A percentile compares a stretch with the other conserved stretches of the same genome.
Conservation (phyloP, 2,888 invertebrate species). For the Drosophila merina region DNA sequence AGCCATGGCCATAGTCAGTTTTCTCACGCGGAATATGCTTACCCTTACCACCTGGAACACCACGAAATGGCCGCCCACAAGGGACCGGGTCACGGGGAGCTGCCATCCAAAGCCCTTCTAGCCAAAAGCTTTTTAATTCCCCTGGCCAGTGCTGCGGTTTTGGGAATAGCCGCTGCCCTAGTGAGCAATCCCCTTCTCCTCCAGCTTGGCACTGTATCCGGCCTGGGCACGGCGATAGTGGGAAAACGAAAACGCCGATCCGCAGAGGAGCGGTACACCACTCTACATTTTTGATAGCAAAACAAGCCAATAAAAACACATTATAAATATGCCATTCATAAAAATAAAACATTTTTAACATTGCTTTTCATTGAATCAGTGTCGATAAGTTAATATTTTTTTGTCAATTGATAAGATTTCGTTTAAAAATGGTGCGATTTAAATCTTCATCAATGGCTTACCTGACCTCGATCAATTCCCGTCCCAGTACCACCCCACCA, state of each 20-base stretch:
- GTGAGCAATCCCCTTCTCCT: slow-evolving; percentile 91
- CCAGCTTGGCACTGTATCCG: slow-evolving; percentile 90
- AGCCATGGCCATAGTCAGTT: slow-evolving; percentile 59
- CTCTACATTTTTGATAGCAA: neutral
- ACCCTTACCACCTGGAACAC: slow-evolving; percentile 52
- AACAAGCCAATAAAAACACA: slow-evolving; percentile 8
- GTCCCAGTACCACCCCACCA: too few relatives aligned
- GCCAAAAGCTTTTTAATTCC: slow-evolving; percentile 88
- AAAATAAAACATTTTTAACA: neutral
- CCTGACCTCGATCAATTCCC: too few relatives aligned
- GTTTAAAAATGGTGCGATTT: neutral
- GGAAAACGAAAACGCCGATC: slow-evolving; percentile 78
- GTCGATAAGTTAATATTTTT: neutral
- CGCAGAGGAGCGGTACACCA: neutral
- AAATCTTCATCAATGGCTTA: too few relatives aligned
- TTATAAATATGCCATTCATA: slow-evolving; percentile 38
- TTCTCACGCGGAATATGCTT: slow-evolving; percentile 68
- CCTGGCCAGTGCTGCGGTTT: slow-evolving; percentile 91
- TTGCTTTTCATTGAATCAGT: slow-evolving; percentile 13
- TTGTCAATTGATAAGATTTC: slow-evolving; percentile 19
- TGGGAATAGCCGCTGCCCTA: slow-evolving; percentile 91
- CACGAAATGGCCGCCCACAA: slow-evolving; percentile 74
- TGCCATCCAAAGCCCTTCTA: slow-evolving; percentile 78
- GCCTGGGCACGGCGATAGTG: slow-evolving; percentile 81
- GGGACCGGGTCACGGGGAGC: slow-evolving; percentile 66